These are phyloP conservation scores for Schizopygopsis malacanthus DNA, from an alignment of 2,797 vertebrate genomes.

Conservation along the genomic window DNA sequence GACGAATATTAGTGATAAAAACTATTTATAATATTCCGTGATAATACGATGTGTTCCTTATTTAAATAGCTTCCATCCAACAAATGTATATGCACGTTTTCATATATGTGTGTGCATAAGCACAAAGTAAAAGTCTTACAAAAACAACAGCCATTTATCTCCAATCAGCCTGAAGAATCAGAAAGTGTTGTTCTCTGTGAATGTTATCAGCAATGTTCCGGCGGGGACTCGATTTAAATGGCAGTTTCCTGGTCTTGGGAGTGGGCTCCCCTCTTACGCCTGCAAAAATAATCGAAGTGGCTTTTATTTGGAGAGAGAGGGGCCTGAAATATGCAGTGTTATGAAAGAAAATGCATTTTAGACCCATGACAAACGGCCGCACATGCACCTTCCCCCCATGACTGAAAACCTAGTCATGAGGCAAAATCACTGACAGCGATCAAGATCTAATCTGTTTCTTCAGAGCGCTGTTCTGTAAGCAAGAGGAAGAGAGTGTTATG, in stretches of 20 bases:
- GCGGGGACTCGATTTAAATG: slow-evolving; percentile 72
- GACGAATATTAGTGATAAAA: background rate
- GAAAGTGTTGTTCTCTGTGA: slow-evolving; percentile 66
- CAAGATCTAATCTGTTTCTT: slow-evolving; percentile 57
- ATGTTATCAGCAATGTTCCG: slow-evolving; percentile 76
- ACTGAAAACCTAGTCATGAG: slow-evolving; percentile 31
- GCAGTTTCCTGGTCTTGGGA: slow-evolving; percentile 80
- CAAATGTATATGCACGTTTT: background rate
- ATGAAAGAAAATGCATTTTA: slow-evolving; percentile 44
- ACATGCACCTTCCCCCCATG: background rate
- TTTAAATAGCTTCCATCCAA: background rate
- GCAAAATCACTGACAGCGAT: slow-evolving; percentile 40
- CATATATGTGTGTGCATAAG: background rate
- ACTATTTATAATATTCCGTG: background rate
- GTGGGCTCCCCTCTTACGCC: slow-evolving; percentile 74
- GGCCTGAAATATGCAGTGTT: slow-evolving; percentile 73
- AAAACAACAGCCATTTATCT: slow-evolving; percentile 40
- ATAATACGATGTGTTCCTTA: background rate
- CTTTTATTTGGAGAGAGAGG: slow-evolving; percentile 73
- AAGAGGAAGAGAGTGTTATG: slow-evolving; percentile 51
- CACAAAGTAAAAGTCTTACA: background rate
- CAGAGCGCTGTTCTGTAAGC: slow-evolving; percentile 31
- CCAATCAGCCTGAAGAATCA: slow-evolving; percentile 64
- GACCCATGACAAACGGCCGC: slow-evolving; percentile 2
- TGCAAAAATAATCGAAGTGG: slow-evolving; percentile 79